Base-by-base conservation (phyloP, 1,140 invertebrate genomes). In the Sesamia nonagrioides region DNA sequence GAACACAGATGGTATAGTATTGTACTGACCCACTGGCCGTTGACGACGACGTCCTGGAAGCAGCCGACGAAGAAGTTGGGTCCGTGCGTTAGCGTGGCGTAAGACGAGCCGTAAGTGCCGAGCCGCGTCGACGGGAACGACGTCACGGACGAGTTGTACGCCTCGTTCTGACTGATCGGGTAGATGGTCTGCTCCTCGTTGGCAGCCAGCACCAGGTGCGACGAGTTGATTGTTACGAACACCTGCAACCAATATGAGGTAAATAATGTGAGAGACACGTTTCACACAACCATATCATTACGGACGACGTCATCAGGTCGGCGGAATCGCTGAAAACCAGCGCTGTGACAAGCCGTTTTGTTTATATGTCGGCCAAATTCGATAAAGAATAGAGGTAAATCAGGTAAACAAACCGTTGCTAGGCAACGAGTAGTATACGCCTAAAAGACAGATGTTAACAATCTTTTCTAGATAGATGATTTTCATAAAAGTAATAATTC, bases 161-260 rank as follows among this genome's bases (percentile, higher is more conserved):
- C 97, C 87, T 98, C 97, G 86, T 97, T 97, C 50, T 97, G 96
- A 78, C 96, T 97, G 82, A 98, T 98, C 0, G 98, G 97, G 90
- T 98, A 98, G 81, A 98, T 98, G 2, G 97, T 98, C 92, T 98
- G 97, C 90, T 98, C 97, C 86, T 98, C 97, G 90, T 98, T 98
- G 1, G 98, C 97, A 0, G 97, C 97, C 4, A 98, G 95, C 27
- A 98, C 97, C 58, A 98, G 95, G 92, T 98, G 98, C 2, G 97
- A 97, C 1, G 97, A 96, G 91, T 98, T 98, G 6, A 98, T 98
- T 0, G 97, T 96, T 35, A 98, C 97, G 88, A 98, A 98, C 9
- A 98, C 96, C 95, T 96, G 83, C 3, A 42, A 15, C 1, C 9
- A 27, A 27, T 27, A 27, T 27, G 1, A 27, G 27, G 27, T 40